Evolutionary conservation across 2,113 vertebrate species (phyloP), one percentile per base, ranked within the genome.

Genomic region (Phrynosoma blainvillii): DNA sequence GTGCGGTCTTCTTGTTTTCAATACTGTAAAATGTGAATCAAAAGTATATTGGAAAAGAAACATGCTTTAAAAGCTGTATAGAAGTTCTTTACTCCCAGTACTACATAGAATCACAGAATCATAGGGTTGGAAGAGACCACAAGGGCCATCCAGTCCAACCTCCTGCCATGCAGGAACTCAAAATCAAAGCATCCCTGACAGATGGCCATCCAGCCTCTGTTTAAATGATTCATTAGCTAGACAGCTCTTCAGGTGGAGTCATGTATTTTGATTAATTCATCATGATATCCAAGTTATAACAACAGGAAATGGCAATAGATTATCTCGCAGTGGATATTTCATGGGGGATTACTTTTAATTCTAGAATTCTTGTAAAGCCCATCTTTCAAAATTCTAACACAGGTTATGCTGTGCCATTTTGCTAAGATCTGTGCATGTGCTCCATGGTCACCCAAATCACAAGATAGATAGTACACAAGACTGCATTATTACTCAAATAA

Each of bases 271-370:
- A 90, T 93, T 92, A 92, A 94, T 88, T 91, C 84, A 85, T 56
- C 90, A 78, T 76, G 75, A 91, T 85, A 86, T 66, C 79, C 54
- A 70, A 93, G 85, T 87, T 91, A 73, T 79, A 93, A 56, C 88
- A 95, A 92, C 82, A 90, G 88, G 85, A 92, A 93, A 90, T 88
- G 52, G 91, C 85, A 92, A 91, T 25, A 91, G 90, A 92, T 95
- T 94, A 93, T 1, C 59, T 92, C 92, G 93, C 42, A 75, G 77
- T 88, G 90, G 87, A 90, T 92, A 78, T 87, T 92, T 90, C 79
- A 89, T 89, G 88, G 70, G 66, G 90, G 92, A 93, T 95, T 95
- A 93, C 1, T 12, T 92, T 92, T 93, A 93, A 93, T 90, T 88
- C 84, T 90, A 83, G 87, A 92, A 92, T 93, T 95, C 86, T 89